These are phyloP conservation scores for Tetropium fuscum DNA, from an alignment of 2,888 invertebrate species.

Conservation along the genomic window DNA sequence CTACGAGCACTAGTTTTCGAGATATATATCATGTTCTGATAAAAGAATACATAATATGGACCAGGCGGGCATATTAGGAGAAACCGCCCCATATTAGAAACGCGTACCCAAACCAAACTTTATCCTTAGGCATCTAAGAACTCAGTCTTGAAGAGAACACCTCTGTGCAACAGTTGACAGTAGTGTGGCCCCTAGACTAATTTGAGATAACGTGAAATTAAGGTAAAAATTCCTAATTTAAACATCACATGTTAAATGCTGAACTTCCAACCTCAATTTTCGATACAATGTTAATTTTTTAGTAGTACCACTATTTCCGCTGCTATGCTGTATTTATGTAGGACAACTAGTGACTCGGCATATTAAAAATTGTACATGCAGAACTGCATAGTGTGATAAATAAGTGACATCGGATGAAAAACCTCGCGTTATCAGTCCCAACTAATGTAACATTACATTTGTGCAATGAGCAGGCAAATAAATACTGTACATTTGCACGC, in stretches of 20 bases:
- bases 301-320: too few species aligned
- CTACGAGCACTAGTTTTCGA: not conserved
- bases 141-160: not conserved
- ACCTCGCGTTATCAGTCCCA: slow-evolving; percentile 28
- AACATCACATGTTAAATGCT: too few species aligned
- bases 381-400: slow-evolving; percentile 36
- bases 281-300: too few species aligned
- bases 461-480: slow-evolving; percentile 54
- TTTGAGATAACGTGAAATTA: too few species aligned
- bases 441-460: slow-evolving; percentile 32
- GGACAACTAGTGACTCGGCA: too few species aligned
- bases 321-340: too few species aligned
- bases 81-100: too few species aligned
- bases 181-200: not conserved
- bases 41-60: not conserved
- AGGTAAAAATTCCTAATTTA: too few species aligned
- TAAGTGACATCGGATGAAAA: slow-evolving; percentile 31
- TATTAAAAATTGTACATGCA: not conserved
- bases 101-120: not conserved
- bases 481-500: slow-evolving; percentile 57
- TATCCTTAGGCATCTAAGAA: not conserved
- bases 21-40: not conserved
- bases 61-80: not conserved
- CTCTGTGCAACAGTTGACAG: not conserved
- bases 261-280: too few species aligned